Conservation (phyloP, 1,140 invertebrate species). For the Habropoda laboriosa region DNA sequence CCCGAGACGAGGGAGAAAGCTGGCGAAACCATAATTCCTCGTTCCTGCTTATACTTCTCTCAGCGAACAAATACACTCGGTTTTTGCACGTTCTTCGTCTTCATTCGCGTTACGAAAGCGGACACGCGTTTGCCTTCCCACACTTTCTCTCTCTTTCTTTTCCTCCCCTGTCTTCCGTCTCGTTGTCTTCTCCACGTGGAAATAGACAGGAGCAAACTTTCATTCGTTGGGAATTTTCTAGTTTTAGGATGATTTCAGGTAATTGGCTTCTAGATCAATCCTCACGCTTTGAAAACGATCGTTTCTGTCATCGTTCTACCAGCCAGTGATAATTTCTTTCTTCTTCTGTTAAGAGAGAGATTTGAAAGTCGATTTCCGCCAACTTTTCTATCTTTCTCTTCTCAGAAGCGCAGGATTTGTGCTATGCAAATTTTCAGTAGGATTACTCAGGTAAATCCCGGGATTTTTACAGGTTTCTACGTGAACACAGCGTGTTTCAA, state of each 20-base stretch:
- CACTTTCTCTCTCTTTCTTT: not conserved
- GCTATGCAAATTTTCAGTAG: no score
- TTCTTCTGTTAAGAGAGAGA: no score
- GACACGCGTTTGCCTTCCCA: not conserved
- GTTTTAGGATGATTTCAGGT: not conserved
- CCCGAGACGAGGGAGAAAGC: not conserved
- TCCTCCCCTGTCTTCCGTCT: not conserved
- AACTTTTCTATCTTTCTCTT: not conserved
- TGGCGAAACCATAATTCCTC: constrained; percentile 3
- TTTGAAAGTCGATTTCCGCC: no score
- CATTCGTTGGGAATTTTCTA: not conserved
- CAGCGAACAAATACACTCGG: not conserved
- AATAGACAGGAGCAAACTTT: not conserved
- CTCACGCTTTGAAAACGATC: not conserved
- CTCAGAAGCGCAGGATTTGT: no score
- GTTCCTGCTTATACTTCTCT: not conserved
- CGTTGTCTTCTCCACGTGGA: not conserved
- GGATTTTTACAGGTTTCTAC: no score
- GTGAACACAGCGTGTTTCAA: no score
- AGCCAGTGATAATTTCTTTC: no score
- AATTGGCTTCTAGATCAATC: not conserved
- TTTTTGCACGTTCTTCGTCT: constrained; percentile 1
- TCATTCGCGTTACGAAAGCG: not conserved
- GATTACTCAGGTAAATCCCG: no score
- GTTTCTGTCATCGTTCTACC: no score